These are phyloP conservation scores for Protobothrops mucrosquamatus DNA, from an alignment of 2,113 vertebrate species.

Conservation along the genomic window DNA sequence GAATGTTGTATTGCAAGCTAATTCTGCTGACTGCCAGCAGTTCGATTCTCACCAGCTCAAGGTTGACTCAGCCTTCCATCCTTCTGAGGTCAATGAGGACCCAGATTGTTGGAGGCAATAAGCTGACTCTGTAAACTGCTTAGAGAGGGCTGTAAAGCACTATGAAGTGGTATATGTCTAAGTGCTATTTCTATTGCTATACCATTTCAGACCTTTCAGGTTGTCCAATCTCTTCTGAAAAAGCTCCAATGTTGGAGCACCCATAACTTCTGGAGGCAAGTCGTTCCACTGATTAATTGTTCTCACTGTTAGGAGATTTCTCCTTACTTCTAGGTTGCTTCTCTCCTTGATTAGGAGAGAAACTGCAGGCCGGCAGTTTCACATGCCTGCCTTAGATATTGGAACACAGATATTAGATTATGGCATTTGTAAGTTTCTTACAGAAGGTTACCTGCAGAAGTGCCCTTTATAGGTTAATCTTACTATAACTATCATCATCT, in stretches of 20 bases:
- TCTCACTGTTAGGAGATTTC: background rate
- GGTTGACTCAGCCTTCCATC: background rate
- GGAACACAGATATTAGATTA: background rate
- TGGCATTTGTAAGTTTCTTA: background rate
- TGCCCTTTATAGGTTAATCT: background rate
- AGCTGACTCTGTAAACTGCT: too few species aligned
- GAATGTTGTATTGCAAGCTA: background rate
- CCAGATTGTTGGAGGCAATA: background rate
- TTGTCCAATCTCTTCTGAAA: too few species aligned
- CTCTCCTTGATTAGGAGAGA: background rate
- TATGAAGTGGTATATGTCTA: too few species aligned
- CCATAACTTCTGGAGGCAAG: background rate
- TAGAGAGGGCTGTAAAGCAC: too few species aligned
- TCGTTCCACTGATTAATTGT: background rate
- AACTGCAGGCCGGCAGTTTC: too few species aligned
- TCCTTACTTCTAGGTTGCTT: background rate
- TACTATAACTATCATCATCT: background rate
- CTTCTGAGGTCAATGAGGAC: background rate
- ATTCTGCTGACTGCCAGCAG: background rate
- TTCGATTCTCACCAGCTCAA: background rate
- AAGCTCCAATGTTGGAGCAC: too few species aligned
- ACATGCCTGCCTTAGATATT: background rate
- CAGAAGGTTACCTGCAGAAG: background rate
- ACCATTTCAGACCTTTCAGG: too few species aligned
- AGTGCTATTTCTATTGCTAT: too few species aligned